phyloP scores from a whole-genome alignment of 2,888 invertebrate species.

The Metopia argyrocephala region DNA sequence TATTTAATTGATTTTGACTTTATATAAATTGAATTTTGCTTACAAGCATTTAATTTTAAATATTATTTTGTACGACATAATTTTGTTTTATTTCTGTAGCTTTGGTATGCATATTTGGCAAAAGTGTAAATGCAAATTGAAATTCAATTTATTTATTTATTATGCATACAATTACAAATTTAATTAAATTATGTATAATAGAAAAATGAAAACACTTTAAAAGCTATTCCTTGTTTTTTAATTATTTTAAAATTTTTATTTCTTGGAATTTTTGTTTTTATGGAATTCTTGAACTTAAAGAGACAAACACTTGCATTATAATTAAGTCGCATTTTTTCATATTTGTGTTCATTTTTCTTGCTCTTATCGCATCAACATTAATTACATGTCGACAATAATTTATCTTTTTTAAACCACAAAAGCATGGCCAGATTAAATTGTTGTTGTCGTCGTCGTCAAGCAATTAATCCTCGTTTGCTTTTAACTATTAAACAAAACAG shows the following conservation, averaged over 20 bases:
- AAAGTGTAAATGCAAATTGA: neutral
- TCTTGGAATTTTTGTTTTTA: neutral
- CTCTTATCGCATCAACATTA: neutral
- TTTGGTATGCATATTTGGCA: neutral
- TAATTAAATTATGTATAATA: neutral
- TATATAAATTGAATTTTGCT: no score
- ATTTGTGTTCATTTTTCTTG: neutral
- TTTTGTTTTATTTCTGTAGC: neutral
- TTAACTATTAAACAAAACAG: conserved; percentile 33
- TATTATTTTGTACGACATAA: no score
- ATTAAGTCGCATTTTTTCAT: neutral
- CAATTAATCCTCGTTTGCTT: conserved; percentile 41
- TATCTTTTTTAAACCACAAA: conserved; percentile 19
- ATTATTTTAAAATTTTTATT: neutral
- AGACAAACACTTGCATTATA: neutral
- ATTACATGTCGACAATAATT: conserved; percentile 24
- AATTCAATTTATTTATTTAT: neutral
- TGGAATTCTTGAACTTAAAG: neutral
- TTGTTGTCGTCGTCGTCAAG: conserved; percentile 31
- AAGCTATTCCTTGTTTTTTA: neutral
- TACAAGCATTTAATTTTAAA: no score
- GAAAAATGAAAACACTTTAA: neutral
- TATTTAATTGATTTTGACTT: no score
- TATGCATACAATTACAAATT: neutral
- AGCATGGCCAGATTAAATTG: conserved; percentile 36